Conservation (phyloP, 2,113 vertebrate species). For the Apaloderma vittatum region DNA sequence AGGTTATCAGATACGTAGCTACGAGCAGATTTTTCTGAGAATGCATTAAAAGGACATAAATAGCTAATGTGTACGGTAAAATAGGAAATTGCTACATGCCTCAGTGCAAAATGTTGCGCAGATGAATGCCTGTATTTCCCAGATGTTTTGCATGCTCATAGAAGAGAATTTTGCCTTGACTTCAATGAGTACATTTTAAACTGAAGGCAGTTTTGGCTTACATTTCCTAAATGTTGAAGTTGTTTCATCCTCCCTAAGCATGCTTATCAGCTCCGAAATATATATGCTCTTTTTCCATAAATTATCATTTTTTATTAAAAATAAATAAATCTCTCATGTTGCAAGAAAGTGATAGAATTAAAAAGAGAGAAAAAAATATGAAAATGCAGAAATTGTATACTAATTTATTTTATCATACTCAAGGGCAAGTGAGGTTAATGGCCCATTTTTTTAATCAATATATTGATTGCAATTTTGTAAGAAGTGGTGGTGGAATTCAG, state of each 20-base stretch:
- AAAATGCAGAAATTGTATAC: not conserved
- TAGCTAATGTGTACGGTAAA: not conserved
- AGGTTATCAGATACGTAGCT: not conserved
- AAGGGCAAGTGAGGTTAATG: conserved; percentile 59
- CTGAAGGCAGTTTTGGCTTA: not conserved
- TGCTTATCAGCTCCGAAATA: not conserved
- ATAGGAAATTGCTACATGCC: not conserved
- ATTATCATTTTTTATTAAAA: not conserved
- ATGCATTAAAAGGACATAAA: not conserved
- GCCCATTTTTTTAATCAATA: conserved; percentile 67
- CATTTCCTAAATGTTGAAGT: not conserved
- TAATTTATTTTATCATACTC: conserved; percentile 11
- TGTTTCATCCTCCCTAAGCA: not conserved
- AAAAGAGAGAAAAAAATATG: not conserved
- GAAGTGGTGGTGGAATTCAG: conserved; percentile 45
- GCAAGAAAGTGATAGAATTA: not conserved
- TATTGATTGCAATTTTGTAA: conserved; percentile 70
- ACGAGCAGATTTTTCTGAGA: not conserved
- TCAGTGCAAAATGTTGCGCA: not conserved
- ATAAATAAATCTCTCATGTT: not conserved
- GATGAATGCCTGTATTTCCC: not conserved
- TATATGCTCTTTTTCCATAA: not conserved
- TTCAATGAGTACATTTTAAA: not conserved
- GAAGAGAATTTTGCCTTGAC: not conserved
- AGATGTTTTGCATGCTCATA: not conserved